Percentiles rank a stretch among this genome's conserved stretches.
Conservation (phyloP, 2,113 vertebrate species). For the Monopterus albus region DNA sequence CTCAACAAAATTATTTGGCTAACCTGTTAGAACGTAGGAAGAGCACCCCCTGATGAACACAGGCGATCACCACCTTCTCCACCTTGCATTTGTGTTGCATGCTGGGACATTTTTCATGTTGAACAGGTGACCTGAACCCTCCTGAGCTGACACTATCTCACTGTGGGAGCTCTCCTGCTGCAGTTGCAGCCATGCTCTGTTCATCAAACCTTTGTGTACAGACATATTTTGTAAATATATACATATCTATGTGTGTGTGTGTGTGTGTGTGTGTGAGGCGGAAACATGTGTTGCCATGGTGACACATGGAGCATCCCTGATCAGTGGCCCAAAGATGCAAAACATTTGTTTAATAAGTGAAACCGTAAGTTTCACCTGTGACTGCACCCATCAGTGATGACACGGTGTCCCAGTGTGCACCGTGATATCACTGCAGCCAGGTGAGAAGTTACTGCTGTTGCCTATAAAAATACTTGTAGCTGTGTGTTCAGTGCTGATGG, state of each 20-base stretch:
- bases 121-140: neutral
- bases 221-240: slow-evolving; percentile 56
- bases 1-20: no score
- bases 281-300: slow-evolving; percentile 19
- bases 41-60: no score
- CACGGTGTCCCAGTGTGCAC: neutral
- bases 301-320: neutral
- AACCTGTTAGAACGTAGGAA: no score
- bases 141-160: slow-evolving; percentile 5
- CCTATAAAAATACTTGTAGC: no score
- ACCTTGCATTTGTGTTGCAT: slow-evolving; percentile 29
- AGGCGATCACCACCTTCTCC: no score
- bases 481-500: neutral
- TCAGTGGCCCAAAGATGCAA: neutral
- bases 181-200: no score
- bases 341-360: neutral
- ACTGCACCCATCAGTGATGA: neutral
- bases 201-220: slow-evolving; percentile 38
- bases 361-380: neutral
- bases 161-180: neutral
- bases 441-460: neutral
- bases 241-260: slow-evolving; percentile 43
- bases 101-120: slow-evolving; percentile 39
- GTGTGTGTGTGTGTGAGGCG: slow-evolving; percentile 35
- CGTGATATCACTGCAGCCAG: neutral